Percentiles rank a stretch among this genome's conserved stretches.
Evolutionary conservation across 2,797 vertebrate genomes (phyloP).

Genomic region (Parotocinclus haroldoi): DNA sequence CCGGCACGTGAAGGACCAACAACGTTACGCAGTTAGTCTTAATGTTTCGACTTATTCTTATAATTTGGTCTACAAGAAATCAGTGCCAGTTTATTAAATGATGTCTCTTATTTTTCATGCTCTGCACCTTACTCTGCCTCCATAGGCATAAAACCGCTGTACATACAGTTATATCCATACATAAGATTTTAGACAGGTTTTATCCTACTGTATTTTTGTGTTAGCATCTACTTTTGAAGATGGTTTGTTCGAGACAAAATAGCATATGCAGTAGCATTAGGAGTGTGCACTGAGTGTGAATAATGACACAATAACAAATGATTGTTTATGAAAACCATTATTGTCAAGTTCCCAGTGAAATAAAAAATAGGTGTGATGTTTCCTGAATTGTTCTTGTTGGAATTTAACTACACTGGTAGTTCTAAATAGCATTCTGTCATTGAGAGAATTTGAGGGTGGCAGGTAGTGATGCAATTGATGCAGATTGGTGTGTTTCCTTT

Average conservation of each 20-base stretch:
- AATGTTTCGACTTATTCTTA: no score
- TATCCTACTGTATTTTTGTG: background rate
- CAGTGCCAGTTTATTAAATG: background rate
- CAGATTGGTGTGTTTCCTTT: constrained; percentile 32
- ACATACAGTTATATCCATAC: constrained; percentile 1
- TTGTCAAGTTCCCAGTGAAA: constrained; percentile 62
- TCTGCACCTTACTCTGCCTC: constrained; percentile 24
- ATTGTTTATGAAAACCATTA: constrained; percentile 48
- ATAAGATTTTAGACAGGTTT: constrained; percentile 16
- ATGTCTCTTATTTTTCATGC: background rate
- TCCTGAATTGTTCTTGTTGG: constrained; percentile 2
- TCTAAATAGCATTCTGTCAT: background rate
- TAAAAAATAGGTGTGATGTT: constrained; percentile 59
- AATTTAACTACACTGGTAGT: background rate
- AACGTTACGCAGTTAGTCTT: no score
- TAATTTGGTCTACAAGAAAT: no score
- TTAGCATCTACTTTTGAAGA: constrained; percentile 24
- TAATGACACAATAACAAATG: constrained; percentile 58
- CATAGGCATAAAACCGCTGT: constrained; percentile 19
- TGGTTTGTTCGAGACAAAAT: constrained; percentile 49
- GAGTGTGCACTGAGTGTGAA: constrained; percentile 45
- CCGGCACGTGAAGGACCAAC: no score
- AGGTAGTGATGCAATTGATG: constrained; percentile 1
- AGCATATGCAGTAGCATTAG: constrained; percentile 58
- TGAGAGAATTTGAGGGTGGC: background rate